phyloP scores from a whole-genome alignment of 2,797 vertebrate genomes.

The Xenentodon cancila region DNA sequence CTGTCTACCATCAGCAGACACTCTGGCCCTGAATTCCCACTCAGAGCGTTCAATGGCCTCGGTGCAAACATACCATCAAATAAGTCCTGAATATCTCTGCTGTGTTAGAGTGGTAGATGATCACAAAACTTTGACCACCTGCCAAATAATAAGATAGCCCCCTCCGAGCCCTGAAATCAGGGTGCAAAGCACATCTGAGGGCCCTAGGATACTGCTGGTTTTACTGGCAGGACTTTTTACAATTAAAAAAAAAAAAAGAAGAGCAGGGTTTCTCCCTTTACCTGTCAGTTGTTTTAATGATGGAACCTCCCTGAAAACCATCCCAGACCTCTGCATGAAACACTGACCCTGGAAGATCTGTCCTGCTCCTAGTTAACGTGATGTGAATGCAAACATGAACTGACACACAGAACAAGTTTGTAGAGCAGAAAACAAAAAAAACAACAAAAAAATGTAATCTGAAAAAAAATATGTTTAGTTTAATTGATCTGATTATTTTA shows the following conservation, averaged over 20 bases:
- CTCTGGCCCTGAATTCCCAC: conserved; percentile 31
- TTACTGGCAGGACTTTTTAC: too few species aligned
- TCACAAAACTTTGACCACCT: too few species aligned
- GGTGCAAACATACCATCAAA: conserved; percentile 47
- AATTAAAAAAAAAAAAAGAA: too few species aligned
- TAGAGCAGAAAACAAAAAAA: too few species aligned
- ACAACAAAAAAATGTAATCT: too few species aligned
- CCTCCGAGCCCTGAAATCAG: too few species aligned
- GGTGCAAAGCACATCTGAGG: too few species aligned
- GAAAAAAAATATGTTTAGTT: too few species aligned
- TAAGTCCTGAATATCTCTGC: conserved; percentile 27
- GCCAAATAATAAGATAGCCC: too few species aligned
- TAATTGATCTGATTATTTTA: too few species aligned
- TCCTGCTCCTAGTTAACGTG: conserved; percentile 25
- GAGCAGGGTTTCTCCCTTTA: not conserved
- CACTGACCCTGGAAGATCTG: conserved; percentile 17
- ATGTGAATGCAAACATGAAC: not conserved
- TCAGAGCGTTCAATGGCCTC: conserved; percentile 41
- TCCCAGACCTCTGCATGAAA: conserved; percentile 32
- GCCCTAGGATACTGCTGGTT: too few species aligned
- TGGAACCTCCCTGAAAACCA: conserved; percentile 14
- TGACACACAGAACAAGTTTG: not conserved
- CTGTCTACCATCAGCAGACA: conserved; percentile 40
- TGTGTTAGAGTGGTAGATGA: conserved; percentile 7
- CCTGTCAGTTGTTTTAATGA: not conserved